Evolutionary conservation across 2,113 vertebrate species (phyloP), one percentile per base, ranked within the genome.

Genomic region (Platysteira castanea): DNA sequence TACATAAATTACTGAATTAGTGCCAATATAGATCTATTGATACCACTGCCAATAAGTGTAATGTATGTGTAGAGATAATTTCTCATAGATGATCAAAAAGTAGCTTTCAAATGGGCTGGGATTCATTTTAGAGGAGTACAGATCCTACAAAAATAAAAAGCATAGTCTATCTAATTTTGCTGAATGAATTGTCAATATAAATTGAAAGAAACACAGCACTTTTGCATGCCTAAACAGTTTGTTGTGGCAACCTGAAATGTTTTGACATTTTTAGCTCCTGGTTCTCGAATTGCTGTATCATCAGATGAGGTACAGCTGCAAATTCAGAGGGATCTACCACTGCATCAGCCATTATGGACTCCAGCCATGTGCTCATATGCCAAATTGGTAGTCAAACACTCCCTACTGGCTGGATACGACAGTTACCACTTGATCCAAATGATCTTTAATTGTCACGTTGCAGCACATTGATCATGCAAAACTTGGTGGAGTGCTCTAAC

Each of bases 331-430:
- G 37, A 35, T 60, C 65, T 80, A 77, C 76, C 53, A 50, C 56
- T 90, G 37, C 28, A 87, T 27, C 44, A 82, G 28, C 60, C 31
- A 69, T 90, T 44, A 64, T 59, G 92, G 86, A 93, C 14, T 37
- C 19, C 41, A 91, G 80, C 76, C 90, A 88, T 22, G 23, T 16
- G 35, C 31, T 87, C 13, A 0, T 11, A 17, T 57, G 67, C 78
- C 93, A 95, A 70, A 95, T 35, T 60, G 56, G 28, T 82, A 88
- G 67, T 89, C n/a, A 94, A 73, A 79, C 70, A 85, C 63, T 87
- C 42, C 53, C 59, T 69, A 3, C 37, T 75, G 76, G 56, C 67
- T 82, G 52, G 46, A 50, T 86, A 35, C 17, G 50, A 92, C 70
- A 93, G 41, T 49, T 86, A 64, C 27, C 54, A 35, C 26, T 90